Base-by-base conservation (phyloP, 2,888 invertebrate species). In the Brachypterus glaber region DNA sequence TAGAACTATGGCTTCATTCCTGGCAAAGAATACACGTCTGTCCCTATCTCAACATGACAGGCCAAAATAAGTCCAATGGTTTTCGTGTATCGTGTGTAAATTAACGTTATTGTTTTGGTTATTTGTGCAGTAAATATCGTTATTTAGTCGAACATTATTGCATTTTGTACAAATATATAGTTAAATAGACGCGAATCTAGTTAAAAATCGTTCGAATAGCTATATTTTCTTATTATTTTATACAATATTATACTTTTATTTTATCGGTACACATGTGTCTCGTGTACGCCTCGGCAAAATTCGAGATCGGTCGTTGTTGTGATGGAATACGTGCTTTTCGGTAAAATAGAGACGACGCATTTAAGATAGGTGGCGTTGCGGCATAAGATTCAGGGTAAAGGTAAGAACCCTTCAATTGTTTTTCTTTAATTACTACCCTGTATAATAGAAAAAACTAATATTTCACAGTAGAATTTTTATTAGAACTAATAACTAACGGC, bases 341-440 rank as follows among this genome's bases (percentile, higher is more conserved):
- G 56, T 46, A 49, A 51, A 42, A 17, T 57, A 60, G 53, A 55
- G 54, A 57, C 63, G 63, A 63, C 63, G 64, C 64, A 61, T 56
- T 61, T 62, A 48, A 59, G 54, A 59, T 66, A 66, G 66, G 65
- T 66, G 66, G 66, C 66, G 66, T 66, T 58, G 57, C 51, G 53
- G 47, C 53, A 58, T 54, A 59, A 56, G 53, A 60, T 58, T 59
- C 60, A 62, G 64, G 64, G 64, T 52, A 65, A 27, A 66, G 62
- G 64, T 65, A 62, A 64, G 62, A 59, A 62, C 62, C 63, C 64
- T 63, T 64, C n/a, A n/a, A n/a, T n/a, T n/a, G n/a, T n/a, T n/a
- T n/a, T n/a, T n/a, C n/a, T n/a, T n/a, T n/a, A n/a, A n/a, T n/a
- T n/a, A n/a, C n/a, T n/a, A n/a, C n/a, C n/a, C n/a, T n/a, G n/a